Conservation (phyloP, 30 jellyfish, hydroid and myxozoan species). For the Cassiopea andromeda region DNA sequence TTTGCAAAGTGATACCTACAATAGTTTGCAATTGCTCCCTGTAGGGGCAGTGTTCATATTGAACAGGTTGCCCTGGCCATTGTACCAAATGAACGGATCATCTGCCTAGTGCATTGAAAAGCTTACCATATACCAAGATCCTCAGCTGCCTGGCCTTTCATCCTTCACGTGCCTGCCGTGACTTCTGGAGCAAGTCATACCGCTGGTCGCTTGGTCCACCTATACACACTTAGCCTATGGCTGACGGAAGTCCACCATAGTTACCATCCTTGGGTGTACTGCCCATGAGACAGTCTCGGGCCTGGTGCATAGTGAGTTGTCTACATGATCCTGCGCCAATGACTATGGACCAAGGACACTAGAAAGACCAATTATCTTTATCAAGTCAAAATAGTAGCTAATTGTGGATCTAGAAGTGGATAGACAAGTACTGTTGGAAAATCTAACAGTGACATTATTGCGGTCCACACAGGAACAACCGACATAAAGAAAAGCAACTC, state of each 20-base stretch:
- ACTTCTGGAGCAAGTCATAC: no score
- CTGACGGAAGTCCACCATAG: constrained; percentile 36
- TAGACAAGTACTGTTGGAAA: no score
- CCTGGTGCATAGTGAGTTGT: no score
- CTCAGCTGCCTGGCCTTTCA: neutral
- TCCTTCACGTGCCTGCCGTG: neutral
- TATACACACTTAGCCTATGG: no score
- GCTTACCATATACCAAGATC: neutral
- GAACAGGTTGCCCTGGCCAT: neutral
- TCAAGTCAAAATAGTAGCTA: no score
- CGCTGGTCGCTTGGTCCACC: no score
- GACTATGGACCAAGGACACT: no score
- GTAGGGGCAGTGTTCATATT: neutral
- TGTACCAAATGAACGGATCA: neutral
- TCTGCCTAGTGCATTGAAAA: neutral
- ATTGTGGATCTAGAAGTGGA: no score
- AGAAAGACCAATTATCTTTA: no score
- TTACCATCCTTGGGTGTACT: no score
- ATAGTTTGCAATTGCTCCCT: neutral
- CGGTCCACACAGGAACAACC: neutral
- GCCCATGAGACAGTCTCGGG: no score
- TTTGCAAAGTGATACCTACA: neutral
- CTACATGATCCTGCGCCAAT: no score
- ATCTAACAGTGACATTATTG: neutral
- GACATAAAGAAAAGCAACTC: neutral